Evolutionary conservation across 2,888 invertebrate species (phyloP), one percentile per base, ranked within the genome.

Genomic region (Adelphocoris suturalis): DNA sequence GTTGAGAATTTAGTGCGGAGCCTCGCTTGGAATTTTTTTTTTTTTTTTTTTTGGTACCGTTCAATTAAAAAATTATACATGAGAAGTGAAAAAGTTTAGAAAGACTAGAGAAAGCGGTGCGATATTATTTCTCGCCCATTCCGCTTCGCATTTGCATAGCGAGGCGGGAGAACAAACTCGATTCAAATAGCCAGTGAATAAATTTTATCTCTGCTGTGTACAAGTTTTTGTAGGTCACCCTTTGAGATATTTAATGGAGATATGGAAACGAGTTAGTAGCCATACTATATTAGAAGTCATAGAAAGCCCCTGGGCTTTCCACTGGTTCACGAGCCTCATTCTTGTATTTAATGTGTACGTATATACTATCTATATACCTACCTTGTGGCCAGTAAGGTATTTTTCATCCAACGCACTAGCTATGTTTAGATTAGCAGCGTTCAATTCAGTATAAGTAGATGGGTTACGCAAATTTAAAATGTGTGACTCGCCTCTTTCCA

Each of bases 121-220:
- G n/a, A 61, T 14, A 14, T n/a, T 61, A 61, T 61, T 19, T n/a
- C 61, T 61, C n/a, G n/a, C 19, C 61, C 61, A 61, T 61, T n/a
- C 61, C 61, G n/a, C 9, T 61, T 19, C 16, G 61, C 14, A 61
- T 61, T 61, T 61, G 61, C 61, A 61, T 61, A 61, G 61, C 9
- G 3, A 3, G 61, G n/a, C 61, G 19, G 61, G 19, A n/a, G n/a
- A 61, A 9, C 52, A 11, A 52, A 11, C 19, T 61, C 61, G 19
- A 61, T 61, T 61, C 61, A n/a, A 19, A 61, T 61, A n/a, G 19
- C 61, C 61, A 19, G 61, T n/a, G 61, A 61, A 61, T 61, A 19
- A 61, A 61, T 61, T 61, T 61, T 19, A 61, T 61, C 61, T 61
- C 61, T 61, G 19, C 61, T 61, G 61, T 61, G 61, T 19, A n/a